Percentiles rank a stretch among this genome's conserved stretches.
phyloP scores from a whole-genome alignment of 2,888 invertebrate genomes.

The Branchinecta sandiegonensis region DNA sequence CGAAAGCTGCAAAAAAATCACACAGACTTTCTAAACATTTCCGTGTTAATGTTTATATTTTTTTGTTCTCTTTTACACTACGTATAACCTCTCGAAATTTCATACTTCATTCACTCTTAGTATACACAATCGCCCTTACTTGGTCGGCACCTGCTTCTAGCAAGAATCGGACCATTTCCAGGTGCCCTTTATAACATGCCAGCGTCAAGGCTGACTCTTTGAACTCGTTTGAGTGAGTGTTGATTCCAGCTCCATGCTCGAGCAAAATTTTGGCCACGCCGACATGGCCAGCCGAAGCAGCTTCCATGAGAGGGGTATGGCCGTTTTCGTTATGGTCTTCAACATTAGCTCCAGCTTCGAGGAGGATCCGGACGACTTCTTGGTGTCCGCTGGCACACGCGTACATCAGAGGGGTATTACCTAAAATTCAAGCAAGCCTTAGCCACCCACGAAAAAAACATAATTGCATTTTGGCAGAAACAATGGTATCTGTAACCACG shows the following conservation, averaged over 20 bases:
- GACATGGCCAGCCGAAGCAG: conserved; percentile 87
- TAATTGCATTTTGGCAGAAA: too few relatives aligned
- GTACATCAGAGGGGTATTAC: conserved; percentile 92
- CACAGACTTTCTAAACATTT: too few relatives aligned
- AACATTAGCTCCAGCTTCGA: conserved; percentile 81
- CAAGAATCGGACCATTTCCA: conserved; percentile 92
- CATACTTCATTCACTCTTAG: too few relatives aligned
- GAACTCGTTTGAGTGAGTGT: conserved; percentile 97
- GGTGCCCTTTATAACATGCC: conserved; percentile 90
- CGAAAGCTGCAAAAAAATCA: too few relatives aligned
- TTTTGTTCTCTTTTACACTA: too few relatives aligned
- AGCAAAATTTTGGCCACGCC: conserved; percentile 80
- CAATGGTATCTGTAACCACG: too few relatives aligned
- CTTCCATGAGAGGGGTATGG: conserved; percentile 98
- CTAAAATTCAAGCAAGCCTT: conserved; percentile 34
- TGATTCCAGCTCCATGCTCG: conserved; percentile 89
- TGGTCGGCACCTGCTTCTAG: conserved; percentile 86
- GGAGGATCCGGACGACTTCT: conserved; percentile 73
- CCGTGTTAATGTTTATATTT: too few relatives aligned
- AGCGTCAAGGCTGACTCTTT: conserved; percentile 93
- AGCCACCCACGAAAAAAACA: too few relatives aligned
- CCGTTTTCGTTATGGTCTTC: conserved; percentile 99
- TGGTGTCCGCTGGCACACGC: conserved; percentile 89
- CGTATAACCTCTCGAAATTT: too few relatives aligned
- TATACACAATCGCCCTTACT: conserved; percentile 30